Evolutionary conservation across 92 coral and sea anemone genomes (phyloP), one percentile per base, ranked within the genome.

Genomic region (Virgularia gustaviana): DNA sequence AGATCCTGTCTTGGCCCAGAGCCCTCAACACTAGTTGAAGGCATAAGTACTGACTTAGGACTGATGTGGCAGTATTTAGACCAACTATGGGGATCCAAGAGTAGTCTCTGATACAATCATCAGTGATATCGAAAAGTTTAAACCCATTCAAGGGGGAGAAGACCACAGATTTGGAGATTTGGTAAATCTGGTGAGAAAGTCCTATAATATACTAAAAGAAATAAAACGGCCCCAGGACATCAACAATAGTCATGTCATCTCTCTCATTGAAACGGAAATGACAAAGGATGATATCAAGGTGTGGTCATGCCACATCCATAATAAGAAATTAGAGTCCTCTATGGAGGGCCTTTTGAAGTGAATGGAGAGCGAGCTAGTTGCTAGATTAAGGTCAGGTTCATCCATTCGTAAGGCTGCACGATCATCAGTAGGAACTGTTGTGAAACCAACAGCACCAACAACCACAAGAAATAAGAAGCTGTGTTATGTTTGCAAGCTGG

Each of bases 101-200:
- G 64, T 84, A 24, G 73, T 83, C 15, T 83, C 87, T 1, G 87
- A 77, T 38, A 52, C 65, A 10, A 38, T 83, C 71, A 78, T 83
- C 5, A 29, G 53, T 9, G 83, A 83, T 56, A 35, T 83, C 16
- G 87, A 78, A 36, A 71, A 53, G 19, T 83, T 83, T 30, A 83
- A 78, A 41, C 31, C 55, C n/a, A 62, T 62, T 10, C 83, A 78
- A 34, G 53, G 68, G 3, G 87, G 87, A 28, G 76, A 83, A 78
- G 87, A 83, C 43, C 45, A 78, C 49, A 63, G 75, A 24, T 83
- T 83, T 61, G 77, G 87, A 44, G 83, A 78, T 25, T 33, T 78
- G 9, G 83, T 77, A 44, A 67, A 82, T 35, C 43, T 77, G 13
- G 83, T 82, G 0, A 52, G 73, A 22, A 33, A 83, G 56, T 77